These are phyloP conservation scores for Lepilemur septentrionalis DNA, from an alignment of 2,797 vertebrate species.

Conservation along the genomic window DNA sequence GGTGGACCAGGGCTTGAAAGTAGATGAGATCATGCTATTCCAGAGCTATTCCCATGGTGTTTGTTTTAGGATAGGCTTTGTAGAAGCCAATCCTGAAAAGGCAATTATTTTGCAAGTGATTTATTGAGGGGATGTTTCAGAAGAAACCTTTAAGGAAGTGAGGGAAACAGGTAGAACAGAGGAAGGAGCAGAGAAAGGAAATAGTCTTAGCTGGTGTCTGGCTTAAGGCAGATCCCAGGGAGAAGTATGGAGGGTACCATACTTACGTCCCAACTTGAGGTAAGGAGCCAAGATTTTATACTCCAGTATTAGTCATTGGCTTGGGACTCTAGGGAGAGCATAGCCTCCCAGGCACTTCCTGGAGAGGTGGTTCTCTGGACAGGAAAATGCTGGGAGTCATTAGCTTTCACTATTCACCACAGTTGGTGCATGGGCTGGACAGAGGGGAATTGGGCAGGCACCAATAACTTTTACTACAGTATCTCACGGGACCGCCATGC, in stretches of 20 bases:
- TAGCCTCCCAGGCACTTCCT: background rate
- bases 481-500: background rate
- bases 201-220: background rate
- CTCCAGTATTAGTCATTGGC: background rate
- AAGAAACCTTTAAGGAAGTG: background rate
- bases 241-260: background rate
- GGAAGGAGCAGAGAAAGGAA: background rate
- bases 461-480: background rate
- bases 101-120: background rate
- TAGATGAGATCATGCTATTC: background rate
- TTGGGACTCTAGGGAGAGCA: background rate
- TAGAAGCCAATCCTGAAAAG: background rate
- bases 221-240: background rate
- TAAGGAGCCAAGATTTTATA: background rate
- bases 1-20: background rate
- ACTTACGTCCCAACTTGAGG: background rate
- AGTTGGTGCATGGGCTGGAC: background rate
- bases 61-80: background rate
- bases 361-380: background rate
- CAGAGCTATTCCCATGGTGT: background rate
- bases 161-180: background rate
- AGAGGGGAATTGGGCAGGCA: background rate
- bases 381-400: background rate
- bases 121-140: background rate
- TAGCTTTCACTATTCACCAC: background rate